Conservation (phyloP, 2,797 vertebrate genomes). For the Spinus pinus region DNA sequence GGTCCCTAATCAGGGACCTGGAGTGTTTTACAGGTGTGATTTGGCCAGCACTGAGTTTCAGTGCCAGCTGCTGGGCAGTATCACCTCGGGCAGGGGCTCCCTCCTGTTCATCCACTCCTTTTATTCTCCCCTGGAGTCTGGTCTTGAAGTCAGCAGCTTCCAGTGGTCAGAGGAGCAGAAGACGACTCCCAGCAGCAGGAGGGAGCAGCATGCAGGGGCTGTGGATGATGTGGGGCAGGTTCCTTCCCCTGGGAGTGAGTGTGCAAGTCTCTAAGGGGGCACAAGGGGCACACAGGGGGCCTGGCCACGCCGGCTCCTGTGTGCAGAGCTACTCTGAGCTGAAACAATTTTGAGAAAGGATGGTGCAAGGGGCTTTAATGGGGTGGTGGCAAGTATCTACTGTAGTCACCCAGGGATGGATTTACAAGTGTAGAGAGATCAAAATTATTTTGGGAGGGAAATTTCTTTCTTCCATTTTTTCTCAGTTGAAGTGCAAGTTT, state of each 20-base stretch:
- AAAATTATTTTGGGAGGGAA: neutral
- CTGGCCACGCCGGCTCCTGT: neutral
- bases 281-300: neutral
- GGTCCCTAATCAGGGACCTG: neutral
- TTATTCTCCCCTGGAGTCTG: accelerated
- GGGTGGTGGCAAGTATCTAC: neutral
- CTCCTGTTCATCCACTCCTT: accelerated
- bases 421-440: neutral
- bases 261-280: accelerated
- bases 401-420: neutral
- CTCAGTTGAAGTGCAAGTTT: neutral
- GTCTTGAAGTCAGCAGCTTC: neutral
- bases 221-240: neutral
- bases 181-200: neutral
- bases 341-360: neutral
- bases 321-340: neutral
- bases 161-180: neutral
- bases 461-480: neutral
- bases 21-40: neutral
- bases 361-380: neutral
- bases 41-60: neutral
- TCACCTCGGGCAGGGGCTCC: accelerated
- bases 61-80: neutral
- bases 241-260: neutral
- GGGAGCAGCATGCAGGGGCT: neutral